Evolutionary conservation across 1,140 invertebrate genomes (phyloP).

Genomic region (Lysiphlebus fabarum): DNA sequence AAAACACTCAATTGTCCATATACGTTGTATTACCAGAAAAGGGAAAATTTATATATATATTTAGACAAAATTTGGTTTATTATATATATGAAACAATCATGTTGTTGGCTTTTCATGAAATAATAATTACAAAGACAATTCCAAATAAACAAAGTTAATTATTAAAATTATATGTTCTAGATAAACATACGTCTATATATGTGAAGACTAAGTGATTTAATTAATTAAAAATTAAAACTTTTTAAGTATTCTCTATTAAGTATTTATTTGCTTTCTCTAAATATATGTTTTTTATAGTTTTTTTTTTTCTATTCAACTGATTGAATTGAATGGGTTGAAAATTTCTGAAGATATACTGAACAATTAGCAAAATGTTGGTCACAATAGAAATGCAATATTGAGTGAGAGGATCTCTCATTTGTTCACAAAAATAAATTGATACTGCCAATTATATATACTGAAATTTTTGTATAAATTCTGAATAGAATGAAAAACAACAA

Average conservation of each 20-base stretch:
- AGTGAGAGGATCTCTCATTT: not conserved
- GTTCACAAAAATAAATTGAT: slow-evolving; percentile 7
- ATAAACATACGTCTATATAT: too few relatives aligned
- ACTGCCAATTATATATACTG: slow-evolving; percentile 20
- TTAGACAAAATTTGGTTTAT: too few relatives aligned
- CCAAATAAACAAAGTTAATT: too few relatives aligned
- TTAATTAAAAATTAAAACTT: too few relatives aligned
- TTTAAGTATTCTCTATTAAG: too few relatives aligned
- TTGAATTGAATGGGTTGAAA: slow-evolving; percentile 7
- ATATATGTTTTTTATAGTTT: too few relatives aligned
- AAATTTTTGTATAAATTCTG: slow-evolving; percentile 12
- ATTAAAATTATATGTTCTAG: too few relatives aligned
- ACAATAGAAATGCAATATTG: slow-evolving; percentile 19
- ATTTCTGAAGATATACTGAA: slow-evolving; percentile 13
- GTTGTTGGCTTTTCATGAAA: too few relatives aligned
- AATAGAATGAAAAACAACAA: not conserved
- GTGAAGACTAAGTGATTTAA: too few relatives aligned
- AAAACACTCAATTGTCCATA: too few relatives aligned
- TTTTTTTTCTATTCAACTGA: slow-evolving; percentile 21
- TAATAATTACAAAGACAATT: too few relatives aligned
- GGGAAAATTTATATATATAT: slow-evolving; percentile 6
- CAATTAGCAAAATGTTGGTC: slow-evolving; percentile 8
- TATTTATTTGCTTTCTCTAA: not conserved
- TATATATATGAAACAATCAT: too few relatives aligned
- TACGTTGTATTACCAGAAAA: slow-evolving; percentile 16